A percentile compares a stretch with the other conserved stretches of the same genome.
phyloP scores from a whole-genome alignment of 2,888 invertebrate genomes.

The Campopleginae sp. region DNA sequence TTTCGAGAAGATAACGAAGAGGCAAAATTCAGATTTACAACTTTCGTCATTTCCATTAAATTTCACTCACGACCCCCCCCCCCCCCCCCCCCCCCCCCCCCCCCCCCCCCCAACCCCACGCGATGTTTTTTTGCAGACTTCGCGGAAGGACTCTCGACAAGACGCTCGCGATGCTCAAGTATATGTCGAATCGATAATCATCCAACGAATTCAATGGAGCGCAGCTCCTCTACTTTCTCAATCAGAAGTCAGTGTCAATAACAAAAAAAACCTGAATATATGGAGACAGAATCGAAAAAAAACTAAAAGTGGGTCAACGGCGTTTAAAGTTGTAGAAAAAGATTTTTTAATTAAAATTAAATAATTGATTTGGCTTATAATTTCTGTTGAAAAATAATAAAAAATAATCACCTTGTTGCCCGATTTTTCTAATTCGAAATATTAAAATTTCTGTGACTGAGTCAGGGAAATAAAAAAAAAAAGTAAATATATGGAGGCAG shows the following conservation, averaged over 20 bases:
- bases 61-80: neutral
- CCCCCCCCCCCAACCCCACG: too few relatives aligned
- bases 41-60: neutral
- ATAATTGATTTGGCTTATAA: neutral
- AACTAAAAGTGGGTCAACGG: neutral
- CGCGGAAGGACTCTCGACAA: constrained; percentile 15
- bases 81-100: too few relatives aligned
- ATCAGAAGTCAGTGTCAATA: constrained; percentile 7
- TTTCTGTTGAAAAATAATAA: neutral
- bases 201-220: constrained; percentile 24
- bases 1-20: neutral
- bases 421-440: neutral
- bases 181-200: constrained; percentile 21
- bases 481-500: neutral
- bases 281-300: neutral
- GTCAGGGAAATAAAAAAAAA: neutral
- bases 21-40: neutral
- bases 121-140: neutral
- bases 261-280: neutral
- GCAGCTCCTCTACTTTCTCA: constrained; percentile 3
- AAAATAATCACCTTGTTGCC: neutral
- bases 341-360: neutral
- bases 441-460: neutral
- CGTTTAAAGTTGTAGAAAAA: neutral
- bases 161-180: constrained; percentile 3